phyloP scores from a whole-genome alignment of 2,113 vertebrate genomes.

The Podilymbus podiceps region DNA sequence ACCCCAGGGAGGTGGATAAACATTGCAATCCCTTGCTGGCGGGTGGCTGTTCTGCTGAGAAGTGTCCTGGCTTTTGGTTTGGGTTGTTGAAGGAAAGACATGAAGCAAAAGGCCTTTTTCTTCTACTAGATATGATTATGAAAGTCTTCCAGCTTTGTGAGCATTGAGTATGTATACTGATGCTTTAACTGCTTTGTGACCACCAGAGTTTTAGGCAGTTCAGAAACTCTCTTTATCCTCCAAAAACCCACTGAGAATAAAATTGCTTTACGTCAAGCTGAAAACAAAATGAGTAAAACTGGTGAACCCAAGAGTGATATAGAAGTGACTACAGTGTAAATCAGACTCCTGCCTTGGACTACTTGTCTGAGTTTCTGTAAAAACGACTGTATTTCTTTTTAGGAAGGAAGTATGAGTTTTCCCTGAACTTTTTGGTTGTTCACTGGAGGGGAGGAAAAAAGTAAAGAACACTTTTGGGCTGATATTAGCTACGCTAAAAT shows the following conservation, averaged over 20 bases:
- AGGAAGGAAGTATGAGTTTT: neutral
- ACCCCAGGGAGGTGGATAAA: neutral
- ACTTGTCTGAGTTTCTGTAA: neutral
- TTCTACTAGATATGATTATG: neutral
- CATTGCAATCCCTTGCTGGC: neutral
- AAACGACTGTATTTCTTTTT: neutral
- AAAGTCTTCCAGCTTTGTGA: neutral
- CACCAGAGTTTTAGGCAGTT: neutral
- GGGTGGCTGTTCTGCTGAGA: neutral
- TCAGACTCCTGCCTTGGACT: neutral
- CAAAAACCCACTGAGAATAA: neutral
- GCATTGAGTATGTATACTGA: neutral
- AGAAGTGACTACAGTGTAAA: neutral
- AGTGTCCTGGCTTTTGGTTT: neutral
- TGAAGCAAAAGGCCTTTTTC: neutral
- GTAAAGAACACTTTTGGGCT: neutral
- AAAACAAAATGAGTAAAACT: neutral
- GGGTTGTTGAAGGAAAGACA: neutral
- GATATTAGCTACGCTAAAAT: neutral
- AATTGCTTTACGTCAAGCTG: neutral
- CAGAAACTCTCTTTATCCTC: neutral
- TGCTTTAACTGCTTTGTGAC: neutral
- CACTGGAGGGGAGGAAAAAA: rapidly evolving
- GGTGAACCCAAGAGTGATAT: neutral
- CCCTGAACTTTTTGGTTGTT: neutral